Percentiles rank a stretch among this genome's conserved stretches.
These are phyloP conservation scores for Drosophila tripunctata DNA, from an alignment of 2,888 invertebrate genomes.

Conservation along the genomic window DNA sequence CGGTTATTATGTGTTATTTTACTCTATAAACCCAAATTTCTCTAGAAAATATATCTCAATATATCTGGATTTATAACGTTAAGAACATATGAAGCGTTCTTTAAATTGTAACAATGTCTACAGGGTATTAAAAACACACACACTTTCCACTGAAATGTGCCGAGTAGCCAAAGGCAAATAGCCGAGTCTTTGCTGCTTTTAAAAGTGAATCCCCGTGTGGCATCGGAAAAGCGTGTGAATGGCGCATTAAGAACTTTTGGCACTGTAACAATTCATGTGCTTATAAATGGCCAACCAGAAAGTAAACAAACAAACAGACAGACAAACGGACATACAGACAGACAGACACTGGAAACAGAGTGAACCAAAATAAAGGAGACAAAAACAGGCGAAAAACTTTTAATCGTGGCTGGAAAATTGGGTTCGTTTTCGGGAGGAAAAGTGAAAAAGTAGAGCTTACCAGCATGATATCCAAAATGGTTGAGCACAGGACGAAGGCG, in stretches of 20 bases:
- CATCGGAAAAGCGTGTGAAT: conserved; percentile 61
- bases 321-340: conserved; percentile 10
- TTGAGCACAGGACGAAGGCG: conserved; percentile 81
- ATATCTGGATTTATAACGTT: no score
- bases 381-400: conserved; percentile 62
- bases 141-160: conserved; percentile 11
- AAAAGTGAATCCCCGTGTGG: conserved; percentile 2
- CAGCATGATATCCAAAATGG: conserved; percentile 82
- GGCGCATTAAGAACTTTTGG: conserved; percentile 66
- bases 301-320: conserved; percentile 41
- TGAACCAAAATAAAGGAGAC: conserved; percentile 22
- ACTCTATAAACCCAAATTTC: no score
- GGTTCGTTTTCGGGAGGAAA: not conserved
- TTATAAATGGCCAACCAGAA: conserved; percentile 60
- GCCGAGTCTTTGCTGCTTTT: conserved; percentile 6
- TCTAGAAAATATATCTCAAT: no score
- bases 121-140: conserved; percentile 10
- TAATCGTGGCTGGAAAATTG: conserved; percentile 24
- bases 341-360: not conserved
- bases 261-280: conserved; percentile 64
- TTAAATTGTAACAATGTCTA: no score
- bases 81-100: no score
- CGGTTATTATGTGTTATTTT: no score
- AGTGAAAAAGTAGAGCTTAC: conserved; percentile 55
- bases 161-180: conserved; percentile 12